Percentiles rank a stretch among this genome's conserved stretches.
phyloP scores from a whole-genome alignment of 2,888 invertebrate genomes.

The Idaea dimidiata region DNA sequence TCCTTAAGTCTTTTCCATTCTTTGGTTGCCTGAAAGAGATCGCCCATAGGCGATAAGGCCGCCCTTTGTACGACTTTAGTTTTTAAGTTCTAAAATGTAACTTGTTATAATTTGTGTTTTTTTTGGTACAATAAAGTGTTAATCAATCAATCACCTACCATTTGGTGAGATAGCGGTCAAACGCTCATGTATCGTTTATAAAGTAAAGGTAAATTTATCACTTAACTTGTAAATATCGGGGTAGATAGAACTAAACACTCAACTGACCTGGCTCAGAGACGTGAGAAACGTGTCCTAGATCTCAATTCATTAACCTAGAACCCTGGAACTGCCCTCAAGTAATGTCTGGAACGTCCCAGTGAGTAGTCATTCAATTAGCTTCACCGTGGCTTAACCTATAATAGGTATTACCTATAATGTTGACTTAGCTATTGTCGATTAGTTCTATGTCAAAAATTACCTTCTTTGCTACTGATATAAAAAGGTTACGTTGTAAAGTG shows the following conservation, averaged over 20 bases:
- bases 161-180: too few relatives aligned
- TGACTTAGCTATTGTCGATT: not conserved
- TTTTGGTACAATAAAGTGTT: too few relatives aligned
- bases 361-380: not conserved
- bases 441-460: not conserved
- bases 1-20: too few relatives aligned
- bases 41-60: too few relatives aligned
- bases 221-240: conserved; percentile 1
- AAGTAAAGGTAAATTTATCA: not conserved
- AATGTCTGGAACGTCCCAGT: not conserved
- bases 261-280: conserved; percentile 13
- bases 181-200: too few relatives aligned
- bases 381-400: not conserved
- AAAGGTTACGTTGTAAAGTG: too few relatives aligned
- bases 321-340: not conserved
- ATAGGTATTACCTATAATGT: not conserved
- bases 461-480: not conserved
- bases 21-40: too few relatives aligned
- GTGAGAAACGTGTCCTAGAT: conserved; percentile 19
- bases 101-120: too few relatives aligned
- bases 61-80: too few relatives aligned
- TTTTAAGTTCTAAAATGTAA: too few relatives aligned
- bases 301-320: conserved; percentile 11
- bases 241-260: conserved; percentile 15
- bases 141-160: too few relatives aligned